Conservation (phyloP, 2,797 vertebrate species). For the Galagoides demidoff region DNA sequence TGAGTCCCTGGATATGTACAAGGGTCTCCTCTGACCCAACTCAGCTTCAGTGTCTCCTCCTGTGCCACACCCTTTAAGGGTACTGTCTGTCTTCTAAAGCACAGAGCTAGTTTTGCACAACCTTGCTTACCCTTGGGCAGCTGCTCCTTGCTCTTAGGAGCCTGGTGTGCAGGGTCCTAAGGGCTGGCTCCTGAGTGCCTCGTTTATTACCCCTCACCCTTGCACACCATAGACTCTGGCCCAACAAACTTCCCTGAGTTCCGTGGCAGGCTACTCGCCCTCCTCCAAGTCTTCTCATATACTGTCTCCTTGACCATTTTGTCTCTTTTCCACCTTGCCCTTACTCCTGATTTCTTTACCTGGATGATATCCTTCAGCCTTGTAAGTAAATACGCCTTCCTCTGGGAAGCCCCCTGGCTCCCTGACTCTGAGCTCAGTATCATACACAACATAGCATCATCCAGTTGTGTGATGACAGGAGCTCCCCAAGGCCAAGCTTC, state of each 20-base stretch:
- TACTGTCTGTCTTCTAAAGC: not conserved
- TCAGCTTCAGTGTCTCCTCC: not conserved
- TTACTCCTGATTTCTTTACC: not conserved
- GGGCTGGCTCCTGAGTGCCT: not conserved
- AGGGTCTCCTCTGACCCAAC: not conserved
- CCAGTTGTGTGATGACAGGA: not conserved
- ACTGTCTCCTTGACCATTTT: not conserved
- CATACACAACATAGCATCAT: not conserved
- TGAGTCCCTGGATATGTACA: rapidly evolving
- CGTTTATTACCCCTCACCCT: rapidly evolving
- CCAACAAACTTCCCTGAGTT: not conserved
- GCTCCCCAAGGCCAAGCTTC: not conserved
- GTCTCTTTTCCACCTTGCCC: not conserved
- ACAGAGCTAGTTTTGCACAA: not conserved
- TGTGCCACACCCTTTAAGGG: not conserved
- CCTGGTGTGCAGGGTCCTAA: not conserved
- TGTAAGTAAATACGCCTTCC: not conserved
- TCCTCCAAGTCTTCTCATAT: not conserved
- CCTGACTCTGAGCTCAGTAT: not conserved
- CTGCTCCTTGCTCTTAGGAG: not conserved
- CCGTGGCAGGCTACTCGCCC: no score
- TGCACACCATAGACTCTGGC: not conserved
- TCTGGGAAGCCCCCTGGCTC: not conserved
- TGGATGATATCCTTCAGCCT: not conserved
- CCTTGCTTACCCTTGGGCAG: not conserved